phyloP scores from a whole-genome alignment of 2,797 vertebrate genomes.

The Xenopus petersii region DNA sequence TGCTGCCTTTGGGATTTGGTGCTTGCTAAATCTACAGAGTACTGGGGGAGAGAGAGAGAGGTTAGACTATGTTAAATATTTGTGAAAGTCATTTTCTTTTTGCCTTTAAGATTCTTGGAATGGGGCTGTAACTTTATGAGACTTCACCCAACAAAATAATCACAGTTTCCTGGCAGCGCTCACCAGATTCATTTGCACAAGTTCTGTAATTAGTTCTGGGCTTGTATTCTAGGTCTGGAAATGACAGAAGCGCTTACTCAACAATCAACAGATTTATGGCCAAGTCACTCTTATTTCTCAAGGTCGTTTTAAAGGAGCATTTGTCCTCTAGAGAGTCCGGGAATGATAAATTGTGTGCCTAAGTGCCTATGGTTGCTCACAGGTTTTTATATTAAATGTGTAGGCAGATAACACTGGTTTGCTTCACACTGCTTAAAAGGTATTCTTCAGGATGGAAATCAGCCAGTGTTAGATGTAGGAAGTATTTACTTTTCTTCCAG shows the following conservation, averaged over 20 bases:
- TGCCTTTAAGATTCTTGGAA: constrained; percentile 37
- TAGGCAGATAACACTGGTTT: constrained; percentile 40
- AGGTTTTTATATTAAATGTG: constrained; percentile 19
- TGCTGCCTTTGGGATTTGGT: too few relatives aligned
- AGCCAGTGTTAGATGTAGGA: constrained; percentile 13
- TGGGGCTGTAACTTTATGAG: constrained; percentile 29
- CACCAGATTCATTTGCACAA: constrained; percentile 38
- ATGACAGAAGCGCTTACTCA: constrained; percentile 26
- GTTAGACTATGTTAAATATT: constrained; percentile 38
- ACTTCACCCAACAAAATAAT: constrained; percentile 36
- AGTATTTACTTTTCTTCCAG: constrained; percentile 18
- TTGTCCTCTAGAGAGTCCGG: constrained; percentile 9
- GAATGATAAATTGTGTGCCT: constrained; percentile 20
- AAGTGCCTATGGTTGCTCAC: constrained; percentile 26
- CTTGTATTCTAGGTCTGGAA: constrained; percentile 26
- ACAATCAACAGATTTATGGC: constrained; percentile 21
- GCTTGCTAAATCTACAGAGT: constrained; percentile 2
- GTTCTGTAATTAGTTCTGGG: constrained; percentile 41
- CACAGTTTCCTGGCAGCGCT: constrained; percentile 39
- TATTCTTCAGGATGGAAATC: constrained; percentile 2
- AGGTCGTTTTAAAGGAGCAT: constrained; percentile 29
- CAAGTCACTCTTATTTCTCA: constrained; percentile 33
- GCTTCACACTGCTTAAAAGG: constrained; percentile 9
- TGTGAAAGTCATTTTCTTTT: constrained; percentile 35
- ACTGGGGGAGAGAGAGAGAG: background rate